Conservation (phyloP, 2,888 invertebrate species). For the Mystacides longicornis region DNA sequence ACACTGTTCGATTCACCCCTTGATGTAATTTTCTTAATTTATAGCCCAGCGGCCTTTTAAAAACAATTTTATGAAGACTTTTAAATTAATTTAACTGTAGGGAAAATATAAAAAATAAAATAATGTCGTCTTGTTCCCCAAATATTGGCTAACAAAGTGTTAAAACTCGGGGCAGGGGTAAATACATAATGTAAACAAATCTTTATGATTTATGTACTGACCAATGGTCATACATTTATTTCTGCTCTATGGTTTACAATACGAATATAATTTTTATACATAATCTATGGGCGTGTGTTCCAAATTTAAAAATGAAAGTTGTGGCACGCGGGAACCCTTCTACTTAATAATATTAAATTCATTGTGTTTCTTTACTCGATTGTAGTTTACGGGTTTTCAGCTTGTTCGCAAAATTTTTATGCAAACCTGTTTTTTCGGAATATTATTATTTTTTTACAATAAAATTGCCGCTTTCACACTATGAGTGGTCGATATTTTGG, state of each 20-base stretch:
- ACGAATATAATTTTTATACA: neutral
- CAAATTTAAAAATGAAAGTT: constrained; percentile 18
- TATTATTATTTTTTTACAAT: constrained; percentile 22
- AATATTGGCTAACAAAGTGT: constrained; percentile 23
- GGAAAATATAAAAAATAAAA: neutral
- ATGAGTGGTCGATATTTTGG: constrained; percentile 16
- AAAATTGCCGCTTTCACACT: constrained; percentile 22
- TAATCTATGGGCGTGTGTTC: constrained; percentile 21
- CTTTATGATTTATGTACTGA: constrained; percentile 23
- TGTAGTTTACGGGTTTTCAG: constrained; percentile 20
- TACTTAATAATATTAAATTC: constrained; percentile 1
- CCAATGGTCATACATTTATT: constrained; percentile 20
- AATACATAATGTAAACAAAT: constrained; percentile 11
- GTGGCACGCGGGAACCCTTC: constrained; percentile 7
- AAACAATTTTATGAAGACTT: constrained; percentile 8
- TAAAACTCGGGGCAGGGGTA: constrained; percentile 10
- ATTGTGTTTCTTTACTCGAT: constrained; percentile 11
- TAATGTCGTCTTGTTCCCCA: constrained; percentile 5
- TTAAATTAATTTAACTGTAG: constrained; percentile 10
- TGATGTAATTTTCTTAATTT: neutral
- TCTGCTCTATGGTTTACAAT: neutral
- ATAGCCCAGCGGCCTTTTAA: constrained; percentile 8
- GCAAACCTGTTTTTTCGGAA: constrained; percentile 15
- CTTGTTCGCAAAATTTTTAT: constrained; percentile 11
- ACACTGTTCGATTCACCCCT: neutral